Percentiles rank a stretch among this genome's conserved stretches.
Conservation (phyloP, 35 echinoderm and acorn worm genomes). For the Lytechinus pictus region DNA sequence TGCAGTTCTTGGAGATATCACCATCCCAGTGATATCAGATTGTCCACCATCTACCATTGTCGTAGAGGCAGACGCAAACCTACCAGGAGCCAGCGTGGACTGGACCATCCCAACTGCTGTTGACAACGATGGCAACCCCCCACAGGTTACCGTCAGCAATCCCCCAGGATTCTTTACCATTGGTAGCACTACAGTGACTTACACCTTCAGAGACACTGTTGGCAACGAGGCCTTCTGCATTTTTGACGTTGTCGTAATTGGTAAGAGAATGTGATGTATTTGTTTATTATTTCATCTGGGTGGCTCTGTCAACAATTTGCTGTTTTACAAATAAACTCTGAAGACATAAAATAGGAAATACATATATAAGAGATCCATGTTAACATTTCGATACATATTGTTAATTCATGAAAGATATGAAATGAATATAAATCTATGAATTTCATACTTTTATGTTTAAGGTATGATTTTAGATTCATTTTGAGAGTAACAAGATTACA, state of each 20-base stretch:
- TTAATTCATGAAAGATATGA: too few species aligned
- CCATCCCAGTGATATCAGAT: slow-evolving; percentile 42
- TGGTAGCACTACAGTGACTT: slow-evolving; percentile 61
- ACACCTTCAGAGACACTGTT: slow-evolving; percentile 63
- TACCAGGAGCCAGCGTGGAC: slow-evolving; percentile 1
- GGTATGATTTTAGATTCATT: too few species aligned
- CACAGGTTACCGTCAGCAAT: not conserved
- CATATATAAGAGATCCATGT: too few species aligned
- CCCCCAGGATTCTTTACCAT: slow-evolving; percentile 54
- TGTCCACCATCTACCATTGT: slow-evolving; percentile 51
- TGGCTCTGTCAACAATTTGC: too few species aligned
- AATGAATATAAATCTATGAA: too few species aligned
- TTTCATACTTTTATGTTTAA: too few species aligned
- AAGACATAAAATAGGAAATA: too few species aligned
- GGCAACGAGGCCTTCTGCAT: slow-evolving; percentile 63
- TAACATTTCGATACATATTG: too few species aligned
- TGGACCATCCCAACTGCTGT: slow-evolving; percentile 23
- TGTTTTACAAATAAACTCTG: too few species aligned
- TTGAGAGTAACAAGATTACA: too few species aligned
- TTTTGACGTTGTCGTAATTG: slow-evolving; percentile 62
- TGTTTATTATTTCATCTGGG: too few species aligned
- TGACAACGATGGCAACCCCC: slow-evolving; percentile 42
- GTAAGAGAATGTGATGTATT: not conserved
- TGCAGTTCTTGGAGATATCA: slow-evolving; percentile 34
- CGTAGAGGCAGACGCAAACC: not conserved